Percentiles rank a stretch among this genome's conserved stretches.
Evolutionary conservation across 2,888 invertebrate genomes (phyloP).

Genomic region (Epistrophe eligans): DNA sequence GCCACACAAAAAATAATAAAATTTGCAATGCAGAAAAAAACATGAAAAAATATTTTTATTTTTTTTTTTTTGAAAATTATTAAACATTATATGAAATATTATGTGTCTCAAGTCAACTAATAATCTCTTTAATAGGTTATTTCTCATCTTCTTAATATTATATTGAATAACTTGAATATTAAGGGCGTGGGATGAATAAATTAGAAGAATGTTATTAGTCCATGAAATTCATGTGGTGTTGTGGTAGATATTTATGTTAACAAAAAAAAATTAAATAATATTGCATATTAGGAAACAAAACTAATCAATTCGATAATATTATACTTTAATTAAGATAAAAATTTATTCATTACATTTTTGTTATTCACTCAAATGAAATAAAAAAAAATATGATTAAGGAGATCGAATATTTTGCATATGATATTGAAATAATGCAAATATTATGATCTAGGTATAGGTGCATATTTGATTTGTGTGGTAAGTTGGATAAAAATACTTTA

Average conservation of each 20-base stretch:
- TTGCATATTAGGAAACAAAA: not conserved
- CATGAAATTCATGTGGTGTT: not conserved
- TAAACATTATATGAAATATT: conserved; percentile 15
- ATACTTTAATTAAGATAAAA: too few species aligned
- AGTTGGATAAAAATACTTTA: too few species aligned
- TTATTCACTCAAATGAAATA: too few species aligned
- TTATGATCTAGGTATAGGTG: too few species aligned
- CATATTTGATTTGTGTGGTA: too few species aligned
- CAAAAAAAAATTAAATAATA: not conserved
- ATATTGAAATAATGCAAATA: too few species aligned
- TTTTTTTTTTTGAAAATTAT: not conserved
- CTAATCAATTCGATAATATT: not conserved
- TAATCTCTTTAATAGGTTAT: not conserved
- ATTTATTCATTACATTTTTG: too few species aligned
- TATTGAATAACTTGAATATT: conserved; percentile 13
- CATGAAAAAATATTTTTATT: not conserved
- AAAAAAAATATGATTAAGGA: too few species aligned
- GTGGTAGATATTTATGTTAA: not conserved
- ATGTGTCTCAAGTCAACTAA: not conserved
- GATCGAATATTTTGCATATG: too few species aligned
- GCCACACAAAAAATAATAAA: not conserved
- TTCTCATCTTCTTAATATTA: not conserved
- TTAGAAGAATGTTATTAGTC: conserved; percentile 16
- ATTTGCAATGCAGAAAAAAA: conserved; percentile 7
- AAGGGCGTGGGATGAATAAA: conserved; percentile 35